Evolutionary conservation across 2,113 vertebrate genomes (phyloP).

Genomic region (Prunella fulvescens): DNA sequence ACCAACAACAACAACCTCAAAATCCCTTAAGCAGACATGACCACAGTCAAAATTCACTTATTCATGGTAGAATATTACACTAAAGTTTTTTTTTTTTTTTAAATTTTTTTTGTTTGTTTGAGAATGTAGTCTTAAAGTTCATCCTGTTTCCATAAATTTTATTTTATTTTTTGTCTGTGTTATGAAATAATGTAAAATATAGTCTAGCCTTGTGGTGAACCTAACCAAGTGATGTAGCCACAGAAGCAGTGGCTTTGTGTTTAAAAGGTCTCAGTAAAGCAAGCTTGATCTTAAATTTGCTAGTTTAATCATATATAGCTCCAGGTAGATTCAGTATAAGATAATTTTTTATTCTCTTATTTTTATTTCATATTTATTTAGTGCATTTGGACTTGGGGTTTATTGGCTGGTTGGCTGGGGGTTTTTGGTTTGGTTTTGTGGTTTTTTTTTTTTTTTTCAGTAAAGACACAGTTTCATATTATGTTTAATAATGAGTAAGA

Average conservation of each 20-base stretch:
- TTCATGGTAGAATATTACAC: background rate
- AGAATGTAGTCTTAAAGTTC: background rate
- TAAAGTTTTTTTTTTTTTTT: background rate
- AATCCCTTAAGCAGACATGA: background rate
- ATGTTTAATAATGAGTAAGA: background rate
- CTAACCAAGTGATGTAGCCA: background rate
- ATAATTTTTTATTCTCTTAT: background rate
- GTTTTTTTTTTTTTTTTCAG: background rate
- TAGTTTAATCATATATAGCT: background rate
- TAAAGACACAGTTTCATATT: background rate
- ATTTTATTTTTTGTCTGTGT: background rate
- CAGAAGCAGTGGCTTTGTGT: background rate
- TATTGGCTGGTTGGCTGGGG: background rate
- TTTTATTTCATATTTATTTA: background rate
- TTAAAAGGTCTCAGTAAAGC: background rate
- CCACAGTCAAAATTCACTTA: background rate
- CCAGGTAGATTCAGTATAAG: background rate
- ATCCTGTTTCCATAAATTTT: background rate
- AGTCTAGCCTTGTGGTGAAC: background rate
- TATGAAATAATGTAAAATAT: background rate
- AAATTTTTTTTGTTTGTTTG: background rate
- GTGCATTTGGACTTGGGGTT: background rate
- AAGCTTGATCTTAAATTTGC: background rate
- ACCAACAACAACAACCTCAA: background rate
- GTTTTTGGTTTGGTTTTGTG: fast-evolving